phyloP scores from a whole-genome alignment of 2,888 invertebrate genomes.

The Lycocerus yunnanus region DNA sequence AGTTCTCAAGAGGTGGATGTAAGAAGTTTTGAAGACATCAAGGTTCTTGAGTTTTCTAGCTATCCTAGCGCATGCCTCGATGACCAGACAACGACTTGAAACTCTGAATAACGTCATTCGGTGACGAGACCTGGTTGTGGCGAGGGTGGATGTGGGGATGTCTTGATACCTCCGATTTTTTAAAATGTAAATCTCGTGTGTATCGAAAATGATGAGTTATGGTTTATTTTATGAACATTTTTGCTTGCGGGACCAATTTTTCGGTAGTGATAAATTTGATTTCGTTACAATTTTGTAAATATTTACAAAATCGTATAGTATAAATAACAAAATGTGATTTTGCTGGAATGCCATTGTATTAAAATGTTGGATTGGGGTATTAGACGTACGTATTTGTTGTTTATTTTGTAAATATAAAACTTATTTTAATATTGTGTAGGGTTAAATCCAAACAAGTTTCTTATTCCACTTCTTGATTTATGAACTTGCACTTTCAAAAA shows the following conservation, averaged over 20 bases:
- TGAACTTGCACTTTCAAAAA: constrained; percentile 41
- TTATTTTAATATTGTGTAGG: not conserved
- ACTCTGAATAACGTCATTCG: constrained; percentile 39
- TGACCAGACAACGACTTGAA: constrained; percentile 35
- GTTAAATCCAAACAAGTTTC: constrained; percentile 36
- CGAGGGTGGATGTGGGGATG: constrained; percentile 37
- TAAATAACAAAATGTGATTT: constrained; percentile 22
- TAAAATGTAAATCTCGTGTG: constrained; percentile 19
- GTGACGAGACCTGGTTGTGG: constrained; percentile 35
- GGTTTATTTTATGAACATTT: constrained; percentile 10
- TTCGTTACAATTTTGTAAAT: not conserved
- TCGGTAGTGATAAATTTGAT: not conserved
- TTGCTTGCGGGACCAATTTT: constrained; percentile 24
- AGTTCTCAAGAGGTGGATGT: not conserved
- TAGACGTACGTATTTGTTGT: constrained; percentile 64
- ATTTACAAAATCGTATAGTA: not conserved
- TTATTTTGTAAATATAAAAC: constrained; percentile 1
- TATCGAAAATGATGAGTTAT: constrained; percentile 13
- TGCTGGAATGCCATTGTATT: constrained; percentile 26
- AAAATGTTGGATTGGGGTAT: constrained; percentile 78
- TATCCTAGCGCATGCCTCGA: constrained; percentile 46
- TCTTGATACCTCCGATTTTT: constrained; percentile 28
- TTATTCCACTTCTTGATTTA: constrained; percentile 39
- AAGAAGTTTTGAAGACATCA: not conserved
- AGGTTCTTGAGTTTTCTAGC: constrained; percentile 27